Percentiles rank a stretch among this genome's conserved stretches.
Evolutionary conservation across 1,140 invertebrate species (phyloP).

Genomic region (Drosophila repletoides): DNA sequence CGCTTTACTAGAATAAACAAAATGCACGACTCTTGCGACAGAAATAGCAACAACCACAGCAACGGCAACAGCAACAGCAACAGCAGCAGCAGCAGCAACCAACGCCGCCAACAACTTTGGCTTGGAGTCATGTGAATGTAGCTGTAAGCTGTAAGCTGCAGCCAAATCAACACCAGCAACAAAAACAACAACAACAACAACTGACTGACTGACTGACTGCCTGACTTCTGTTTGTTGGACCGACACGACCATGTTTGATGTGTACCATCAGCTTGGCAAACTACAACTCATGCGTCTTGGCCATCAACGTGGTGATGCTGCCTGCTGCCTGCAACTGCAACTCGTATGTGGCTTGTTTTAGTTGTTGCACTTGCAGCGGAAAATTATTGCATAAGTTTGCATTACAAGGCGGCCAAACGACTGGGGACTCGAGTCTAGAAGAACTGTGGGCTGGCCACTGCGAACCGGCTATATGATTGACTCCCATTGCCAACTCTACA

Average conservation of each 20-base stretch:
- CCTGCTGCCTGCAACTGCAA: background rate
- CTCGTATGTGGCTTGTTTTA: constrained; percentile 64
- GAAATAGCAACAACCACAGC: too few relatives aligned
- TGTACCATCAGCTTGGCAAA: constrained; percentile 60
- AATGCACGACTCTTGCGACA: constrained; percentile 73
- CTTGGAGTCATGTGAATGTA: constrained; percentile 42
- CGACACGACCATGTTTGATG: constrained; percentile 79
- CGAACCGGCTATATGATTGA: constrained; percentile 69
- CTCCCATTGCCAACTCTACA: constrained; percentile 60
- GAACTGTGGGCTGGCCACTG: background rate
- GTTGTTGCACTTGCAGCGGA: constrained; percentile 75
- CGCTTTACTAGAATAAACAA: constrained; percentile 79
- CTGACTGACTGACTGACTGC: constrained; percentile 68
- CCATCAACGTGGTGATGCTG: constrained; percentile 49
- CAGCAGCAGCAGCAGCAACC: constrained; percentile 22
- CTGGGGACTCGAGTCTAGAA: constrained; percentile 15
- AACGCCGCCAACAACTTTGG: constrained; percentile 68
- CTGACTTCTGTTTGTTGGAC: constrained; percentile 80
- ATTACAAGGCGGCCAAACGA: constrained; percentile 51
- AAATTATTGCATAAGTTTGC: constrained; percentile 77
- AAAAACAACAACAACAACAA: constrained; percentile 29
- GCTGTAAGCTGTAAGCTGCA: constrained; percentile 36
- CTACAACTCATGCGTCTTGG: constrained; percentile 46
- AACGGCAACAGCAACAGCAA: constrained; percentile 21
- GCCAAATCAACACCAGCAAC: constrained; percentile 57